phyloP scores from a whole-genome alignment of 92 coral and sea anemone genomes.

The Palythoa grandis region DNA sequence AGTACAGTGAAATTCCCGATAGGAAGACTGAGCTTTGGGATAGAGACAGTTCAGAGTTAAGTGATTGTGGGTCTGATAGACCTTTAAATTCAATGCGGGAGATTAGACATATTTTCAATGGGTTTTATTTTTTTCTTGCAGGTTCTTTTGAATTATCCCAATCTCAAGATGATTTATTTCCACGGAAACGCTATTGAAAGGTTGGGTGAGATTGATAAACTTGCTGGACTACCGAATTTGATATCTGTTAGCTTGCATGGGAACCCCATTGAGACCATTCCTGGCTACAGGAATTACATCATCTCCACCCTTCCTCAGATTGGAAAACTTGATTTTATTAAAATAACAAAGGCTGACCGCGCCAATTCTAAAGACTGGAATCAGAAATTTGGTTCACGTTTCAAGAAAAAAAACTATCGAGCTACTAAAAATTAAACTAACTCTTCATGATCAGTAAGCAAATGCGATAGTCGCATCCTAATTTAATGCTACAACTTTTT shows the following conservation, averaged over 20 bases:
- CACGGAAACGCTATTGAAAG: slow-evolving; percentile 83
- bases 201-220: slow-evolving; percentile 85
- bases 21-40: too few relatives aligned
- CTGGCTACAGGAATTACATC: slow-evolving; percentile 75
- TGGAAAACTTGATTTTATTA: slow-evolving; percentile 68
- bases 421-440: background rate
- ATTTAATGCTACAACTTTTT: too few relatives aligned
- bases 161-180: slow-evolving; percentile 76
- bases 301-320: slow-evolving; percentile 72
- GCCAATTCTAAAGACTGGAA: slow-evolving; percentile 58
- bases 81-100: too few relatives aligned
- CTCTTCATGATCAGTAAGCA: too few relatives aligned
- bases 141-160: slow-evolving; percentile 85
- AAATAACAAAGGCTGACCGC: slow-evolving; percentile 83
- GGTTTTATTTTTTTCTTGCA: slow-evolving; percentile 1
- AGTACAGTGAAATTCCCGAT: too few relatives aligned
- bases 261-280: slow-evolving; percentile 75
- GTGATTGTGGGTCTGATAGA: too few relatives aligned
- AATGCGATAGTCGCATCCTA: too few relatives aligned
- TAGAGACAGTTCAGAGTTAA: too few relatives aligned
- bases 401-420: slow-evolving; percentile 6
- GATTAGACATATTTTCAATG: too few relatives aligned
- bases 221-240: slow-evolving; percentile 78
- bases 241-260: slow-evolving; percentile 81
- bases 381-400: slow-evolving; percentile 37